Percentiles rank a stretch among this genome's conserved stretches.
Evolutionary conservation across 53 echinoderm and acorn worm genomes (phyloP).

Genomic region (Mesocentrotus franciscanus): DNA sequence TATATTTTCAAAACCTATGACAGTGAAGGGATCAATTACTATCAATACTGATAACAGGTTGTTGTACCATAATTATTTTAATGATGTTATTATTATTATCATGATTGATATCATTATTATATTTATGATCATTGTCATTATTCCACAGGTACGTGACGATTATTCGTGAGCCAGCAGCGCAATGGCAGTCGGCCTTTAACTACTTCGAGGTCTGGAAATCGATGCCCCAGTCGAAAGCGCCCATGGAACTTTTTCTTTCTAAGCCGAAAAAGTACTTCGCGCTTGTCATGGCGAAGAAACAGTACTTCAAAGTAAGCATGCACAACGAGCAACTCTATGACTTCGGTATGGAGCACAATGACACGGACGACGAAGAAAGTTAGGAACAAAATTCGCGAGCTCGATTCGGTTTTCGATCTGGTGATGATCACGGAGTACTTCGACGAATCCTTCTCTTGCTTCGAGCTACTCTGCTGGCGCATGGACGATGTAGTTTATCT

Average conservation of each 20-base stretch:
- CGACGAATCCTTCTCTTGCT: slow-evolving; percentile 75
- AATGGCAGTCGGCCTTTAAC: slow-evolving; percentile 79
- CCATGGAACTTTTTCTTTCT: slow-evolving; percentile 60
- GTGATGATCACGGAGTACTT: slow-evolving; percentile 78
- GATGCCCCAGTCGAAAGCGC: slow-evolving; percentile 22
- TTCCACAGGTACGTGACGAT: slow-evolving; percentile 75
- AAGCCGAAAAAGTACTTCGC: slow-evolving; percentile 32
- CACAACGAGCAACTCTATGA: slow-evolving; percentile 70
- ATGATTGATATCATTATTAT: too few species aligned
- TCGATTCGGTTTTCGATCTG: slow-evolving; percentile 69
- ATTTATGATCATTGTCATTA: background rate
- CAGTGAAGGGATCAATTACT: too few species aligned
- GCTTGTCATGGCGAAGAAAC: background rate
- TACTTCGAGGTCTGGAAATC: slow-evolving; percentile 68
- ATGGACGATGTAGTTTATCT: slow-evolving; percentile 73
- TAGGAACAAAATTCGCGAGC: slow-evolving; percentile 53
- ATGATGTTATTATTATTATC: too few species aligned
- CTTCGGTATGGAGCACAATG: slow-evolving; percentile 62
- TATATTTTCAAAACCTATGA: too few species aligned
- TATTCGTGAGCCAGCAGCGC: slow-evolving; percentile 75
- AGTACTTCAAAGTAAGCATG: slow-evolving; percentile 60
- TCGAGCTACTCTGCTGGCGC: slow-evolving; percentile 67
- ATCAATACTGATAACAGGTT: too few species aligned
- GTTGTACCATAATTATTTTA: too few species aligned
- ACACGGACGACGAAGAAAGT: slow-evolving; percentile 59